A percentile compares a stretch with the other conserved stretches of the same genome.
phyloP scores from a whole-genome alignment of 1,140 invertebrate species.

The Pantala flavescens region DNA sequence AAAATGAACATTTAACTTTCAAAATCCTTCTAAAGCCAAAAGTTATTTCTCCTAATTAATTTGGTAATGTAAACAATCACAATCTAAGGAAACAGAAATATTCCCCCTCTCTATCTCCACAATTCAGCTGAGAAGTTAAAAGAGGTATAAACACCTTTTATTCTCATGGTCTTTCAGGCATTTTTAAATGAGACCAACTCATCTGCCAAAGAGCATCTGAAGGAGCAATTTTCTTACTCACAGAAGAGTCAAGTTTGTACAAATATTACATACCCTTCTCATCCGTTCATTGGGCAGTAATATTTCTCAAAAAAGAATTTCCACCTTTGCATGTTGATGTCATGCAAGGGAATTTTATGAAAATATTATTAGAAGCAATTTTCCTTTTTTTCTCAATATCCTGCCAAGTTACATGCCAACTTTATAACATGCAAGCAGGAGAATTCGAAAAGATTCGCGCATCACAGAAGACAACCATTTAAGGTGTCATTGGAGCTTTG shows the following conservation, averaged over 20 bases:
- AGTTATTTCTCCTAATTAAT: too few relatives aligned
- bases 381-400: background rate
- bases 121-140: background rate
- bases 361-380: too few relatives aligned
- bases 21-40: background rate
- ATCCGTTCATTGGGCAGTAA: background rate
- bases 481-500: slow-evolving; percentile 4
- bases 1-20: background rate
- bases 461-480: background rate
- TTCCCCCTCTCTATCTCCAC: background rate
- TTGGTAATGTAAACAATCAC: too few relatives aligned
- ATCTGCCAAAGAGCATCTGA: background rate
- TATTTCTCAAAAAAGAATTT: too few relatives aligned
- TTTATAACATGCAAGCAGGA: background rate
- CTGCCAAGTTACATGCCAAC: background rate
- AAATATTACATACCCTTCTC: background rate
- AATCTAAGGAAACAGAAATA: too few relatives aligned
- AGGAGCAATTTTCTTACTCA: background rate
- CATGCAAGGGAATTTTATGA: too few relatives aligned
- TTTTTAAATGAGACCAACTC: background rate
- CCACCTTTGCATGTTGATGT: too few relatives aligned
- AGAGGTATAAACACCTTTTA: background rate
- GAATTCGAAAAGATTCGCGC: background rate
- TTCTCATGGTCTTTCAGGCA: background rate
- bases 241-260: background rate